phyloP scores from a whole-genome alignment of 2,113 vertebrate genomes.

The Phoxinus phoxinus region DNA sequence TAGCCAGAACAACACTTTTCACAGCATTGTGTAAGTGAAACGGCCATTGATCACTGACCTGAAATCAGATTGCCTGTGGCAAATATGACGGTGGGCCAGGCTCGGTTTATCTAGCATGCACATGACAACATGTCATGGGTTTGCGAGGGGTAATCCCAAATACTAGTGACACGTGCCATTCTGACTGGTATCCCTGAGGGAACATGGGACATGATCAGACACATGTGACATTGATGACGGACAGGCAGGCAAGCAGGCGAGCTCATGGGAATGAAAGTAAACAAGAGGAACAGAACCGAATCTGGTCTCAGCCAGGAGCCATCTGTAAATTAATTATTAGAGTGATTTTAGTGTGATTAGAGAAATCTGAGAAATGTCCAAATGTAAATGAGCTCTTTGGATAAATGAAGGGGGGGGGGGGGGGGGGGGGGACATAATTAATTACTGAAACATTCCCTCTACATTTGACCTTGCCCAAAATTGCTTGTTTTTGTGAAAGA shows the following conservation, averaged over 20 bases:
- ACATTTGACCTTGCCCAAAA: neutral
- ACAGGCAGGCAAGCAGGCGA: neutral
- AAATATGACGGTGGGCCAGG: conserved; percentile 30
- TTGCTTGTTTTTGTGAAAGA: neutral
- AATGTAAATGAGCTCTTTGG: neutral
- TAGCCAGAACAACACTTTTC: conserved; percentile 9
- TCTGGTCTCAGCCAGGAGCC: neutral
- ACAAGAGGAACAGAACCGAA: conserved; percentile 30
- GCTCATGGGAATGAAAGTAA: neutral
- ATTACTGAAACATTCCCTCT: neutral
- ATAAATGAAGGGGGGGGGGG: neutral
- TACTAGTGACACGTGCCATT: conserved; percentile 47
- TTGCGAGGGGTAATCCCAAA: conserved; percentile 28
- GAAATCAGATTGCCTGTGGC: neutral
- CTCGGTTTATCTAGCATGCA: conserved; percentile 14
- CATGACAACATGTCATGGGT: conserved; percentile 15
- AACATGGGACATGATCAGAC: neutral
- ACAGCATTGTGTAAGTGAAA: neutral
- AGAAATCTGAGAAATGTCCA: conserved; percentile 3
- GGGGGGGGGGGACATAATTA: too few relatives aligned
- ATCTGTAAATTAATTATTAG: conserved; percentile 20
- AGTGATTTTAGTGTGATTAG: conserved; percentile 20
- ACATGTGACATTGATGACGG: conserved; percentile 33
- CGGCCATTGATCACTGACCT: neutral
- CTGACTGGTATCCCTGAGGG: conserved; percentile 3